These are phyloP conservation scores for Bos taurus DNA, from an alignment of 2,113 vertebrate genomes.

Conservation along the genomic window DNA sequence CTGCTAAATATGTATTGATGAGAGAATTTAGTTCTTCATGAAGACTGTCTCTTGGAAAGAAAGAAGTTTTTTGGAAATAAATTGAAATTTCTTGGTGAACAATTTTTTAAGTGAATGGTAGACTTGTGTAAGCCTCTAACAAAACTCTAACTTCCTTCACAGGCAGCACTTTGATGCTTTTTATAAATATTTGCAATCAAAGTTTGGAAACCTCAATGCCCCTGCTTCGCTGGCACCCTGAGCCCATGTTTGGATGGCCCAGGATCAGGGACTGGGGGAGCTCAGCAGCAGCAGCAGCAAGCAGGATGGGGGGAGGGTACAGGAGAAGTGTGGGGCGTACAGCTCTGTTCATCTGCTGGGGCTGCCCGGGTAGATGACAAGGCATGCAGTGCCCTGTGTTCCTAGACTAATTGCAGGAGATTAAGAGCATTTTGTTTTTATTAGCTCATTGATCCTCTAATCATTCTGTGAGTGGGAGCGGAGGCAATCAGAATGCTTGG, in stretches of 20 bases:
- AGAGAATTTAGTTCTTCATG: not conserved
- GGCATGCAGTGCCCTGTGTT: not conserved
- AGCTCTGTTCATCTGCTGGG: not conserved
- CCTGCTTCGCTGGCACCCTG: not conserved
- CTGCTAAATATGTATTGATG: not conserved
- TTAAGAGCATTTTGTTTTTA: not conserved
- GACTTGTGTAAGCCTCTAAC: not conserved
- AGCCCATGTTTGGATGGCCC: not conserved
- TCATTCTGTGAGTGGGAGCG: not conserved
- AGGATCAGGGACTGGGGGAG: not conserved
- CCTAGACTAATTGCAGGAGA: not conserved
- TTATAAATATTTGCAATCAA: not conserved
- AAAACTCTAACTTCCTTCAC: not conserved
- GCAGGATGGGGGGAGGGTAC: fast-evolving
- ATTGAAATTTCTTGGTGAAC: not conserved
- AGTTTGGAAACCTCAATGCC: not conserved
- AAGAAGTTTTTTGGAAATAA: not conserved
- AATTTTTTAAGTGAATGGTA: not conserved
- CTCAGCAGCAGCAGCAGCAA: not conserved
- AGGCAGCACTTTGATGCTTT: not conserved
- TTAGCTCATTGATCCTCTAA: not conserved
- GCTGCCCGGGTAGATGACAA: fast-evolving
- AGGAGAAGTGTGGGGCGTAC: too few relatives aligned
- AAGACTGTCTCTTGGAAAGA: not conserved
- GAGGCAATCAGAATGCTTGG: not conserved